A percentile compares a stretch with the other conserved stretches of the same genome.
Conservation (phyloP, 1,140 invertebrate species). For the Diachasmimorpha longicaudata region DNA sequence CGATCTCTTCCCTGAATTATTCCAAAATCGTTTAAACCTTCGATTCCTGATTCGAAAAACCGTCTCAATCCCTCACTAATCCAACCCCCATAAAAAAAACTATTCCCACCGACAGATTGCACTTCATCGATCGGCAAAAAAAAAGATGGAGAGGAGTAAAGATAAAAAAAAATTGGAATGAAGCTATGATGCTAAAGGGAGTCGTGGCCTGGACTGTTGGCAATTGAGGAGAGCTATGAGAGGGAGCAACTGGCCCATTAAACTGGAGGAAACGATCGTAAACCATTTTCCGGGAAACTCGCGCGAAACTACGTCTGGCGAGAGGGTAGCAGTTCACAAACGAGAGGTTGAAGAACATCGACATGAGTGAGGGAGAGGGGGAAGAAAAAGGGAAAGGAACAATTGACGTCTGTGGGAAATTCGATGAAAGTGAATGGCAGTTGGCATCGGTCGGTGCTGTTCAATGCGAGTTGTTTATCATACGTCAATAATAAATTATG, state of each 20-base stretch:
- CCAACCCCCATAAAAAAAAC: neutral
- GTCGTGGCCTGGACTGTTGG: neutral
- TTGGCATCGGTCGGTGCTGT: neutral
- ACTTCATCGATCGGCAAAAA: neutral
- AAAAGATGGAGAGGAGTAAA: neutral
- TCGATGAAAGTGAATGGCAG: neutral
- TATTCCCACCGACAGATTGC: neutral
- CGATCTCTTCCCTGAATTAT: too few relatives aligned
- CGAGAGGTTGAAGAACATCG: too few relatives aligned
- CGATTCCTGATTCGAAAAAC: too few relatives aligned
- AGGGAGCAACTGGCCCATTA: neutral
- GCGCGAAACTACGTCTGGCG: neutral
- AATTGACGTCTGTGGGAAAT: neutral
- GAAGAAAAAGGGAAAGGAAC: neutral
- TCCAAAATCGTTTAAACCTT: too few relatives aligned
- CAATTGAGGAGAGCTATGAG: neutral
- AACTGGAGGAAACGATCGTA: neutral
- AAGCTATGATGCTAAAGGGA: neutral
- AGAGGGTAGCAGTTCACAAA: neutral
- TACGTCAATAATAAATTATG: neutral
- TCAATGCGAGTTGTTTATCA: neutral
- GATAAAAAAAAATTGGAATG: neutral
- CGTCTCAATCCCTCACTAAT: neutral
- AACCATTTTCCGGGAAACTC: neutral
- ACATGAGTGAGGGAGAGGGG: neutral